Percentiles rank a stretch among this genome's conserved stretches.
Conservation (phyloP, 1,140 invertebrate genomes). For the Drosophila teissieri region DNA sequence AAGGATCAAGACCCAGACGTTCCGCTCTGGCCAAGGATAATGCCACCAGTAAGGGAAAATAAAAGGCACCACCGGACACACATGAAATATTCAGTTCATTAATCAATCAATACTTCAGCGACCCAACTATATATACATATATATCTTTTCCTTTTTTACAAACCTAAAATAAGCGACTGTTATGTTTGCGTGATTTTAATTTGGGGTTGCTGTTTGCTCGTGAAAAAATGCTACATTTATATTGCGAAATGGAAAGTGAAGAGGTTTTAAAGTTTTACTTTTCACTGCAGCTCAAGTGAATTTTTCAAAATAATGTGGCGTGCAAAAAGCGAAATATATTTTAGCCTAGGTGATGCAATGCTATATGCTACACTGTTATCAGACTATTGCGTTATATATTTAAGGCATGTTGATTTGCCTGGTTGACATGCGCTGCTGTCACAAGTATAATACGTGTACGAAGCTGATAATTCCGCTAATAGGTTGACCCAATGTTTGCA, state of each 20-base stretch:
- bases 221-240: no score
- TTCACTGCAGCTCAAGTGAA: no score
- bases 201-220: no score
- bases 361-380: neutral
- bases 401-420: conserved; percentile 34
- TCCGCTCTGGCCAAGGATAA: conserved; percentile 14
- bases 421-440: conserved; percentile 61
- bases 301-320: no score
- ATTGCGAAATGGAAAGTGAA: no score
- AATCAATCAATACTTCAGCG: conserved; percentile 29
- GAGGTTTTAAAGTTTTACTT: no score
- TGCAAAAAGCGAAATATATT: neutral
- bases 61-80: neutral
- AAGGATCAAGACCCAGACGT: conserved; percentile 8
- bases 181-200: neutral
- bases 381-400: conserved; percentile 21
- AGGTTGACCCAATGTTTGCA: conserved; percentile 61
- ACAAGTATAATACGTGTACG: conserved; percentile 39
- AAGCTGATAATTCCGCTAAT: conserved; percentile 70
- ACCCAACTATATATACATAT: neutral
- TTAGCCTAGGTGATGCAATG: neutral
- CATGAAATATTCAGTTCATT: conserved; percentile 33
- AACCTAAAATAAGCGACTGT: neutral
- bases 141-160: neutral
- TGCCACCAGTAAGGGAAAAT: no score